Evolutionary conservation across 1,140 invertebrate species (phyloP).

Genomic region (Sinonovacula constricta): DNA sequence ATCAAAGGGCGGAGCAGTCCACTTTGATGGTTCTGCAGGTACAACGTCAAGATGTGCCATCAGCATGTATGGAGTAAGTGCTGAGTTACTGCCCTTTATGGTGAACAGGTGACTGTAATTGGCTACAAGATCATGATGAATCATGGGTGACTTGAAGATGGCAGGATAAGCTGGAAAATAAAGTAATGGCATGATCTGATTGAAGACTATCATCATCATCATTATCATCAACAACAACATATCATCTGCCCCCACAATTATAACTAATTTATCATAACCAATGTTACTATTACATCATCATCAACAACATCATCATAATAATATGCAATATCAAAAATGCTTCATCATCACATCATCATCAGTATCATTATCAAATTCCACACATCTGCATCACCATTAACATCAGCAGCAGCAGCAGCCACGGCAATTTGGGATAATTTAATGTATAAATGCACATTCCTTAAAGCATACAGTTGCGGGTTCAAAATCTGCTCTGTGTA

Average conservation of each 20-base stretch:
- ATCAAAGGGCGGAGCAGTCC: constrained; percentile 81
- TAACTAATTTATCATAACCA: no score
- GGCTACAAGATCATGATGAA: constrained; percentile 78
- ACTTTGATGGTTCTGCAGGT: constrained; percentile 79
- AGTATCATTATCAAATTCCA: no score
- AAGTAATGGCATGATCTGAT: constrained; percentile 5
- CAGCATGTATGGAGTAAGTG: constrained; percentile 80
- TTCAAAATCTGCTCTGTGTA: no score
- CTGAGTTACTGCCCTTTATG: constrained; percentile 71
- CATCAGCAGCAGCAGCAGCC: no score
- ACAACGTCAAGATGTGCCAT: constrained; percentile 83
- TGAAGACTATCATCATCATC: background rate
- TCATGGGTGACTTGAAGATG: constrained; percentile 77
- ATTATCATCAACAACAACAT: background rate
- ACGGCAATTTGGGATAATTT: no score
- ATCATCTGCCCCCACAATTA: background rate
- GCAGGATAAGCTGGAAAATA: constrained; percentile 78
- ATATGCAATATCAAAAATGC: no score
- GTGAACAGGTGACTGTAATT: constrained; percentile 81
- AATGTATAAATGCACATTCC: no score
- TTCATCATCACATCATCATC: no score
- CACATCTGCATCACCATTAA: no score
- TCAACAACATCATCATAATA: constrained; percentile 79
- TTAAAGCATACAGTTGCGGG: no score
- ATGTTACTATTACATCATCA: no score